Evolutionary conservation across 2,113 vertebrate genomes (phyloP), one percentile per base, ranked within the genome.

Genomic region (Riparia riparia): DNA sequence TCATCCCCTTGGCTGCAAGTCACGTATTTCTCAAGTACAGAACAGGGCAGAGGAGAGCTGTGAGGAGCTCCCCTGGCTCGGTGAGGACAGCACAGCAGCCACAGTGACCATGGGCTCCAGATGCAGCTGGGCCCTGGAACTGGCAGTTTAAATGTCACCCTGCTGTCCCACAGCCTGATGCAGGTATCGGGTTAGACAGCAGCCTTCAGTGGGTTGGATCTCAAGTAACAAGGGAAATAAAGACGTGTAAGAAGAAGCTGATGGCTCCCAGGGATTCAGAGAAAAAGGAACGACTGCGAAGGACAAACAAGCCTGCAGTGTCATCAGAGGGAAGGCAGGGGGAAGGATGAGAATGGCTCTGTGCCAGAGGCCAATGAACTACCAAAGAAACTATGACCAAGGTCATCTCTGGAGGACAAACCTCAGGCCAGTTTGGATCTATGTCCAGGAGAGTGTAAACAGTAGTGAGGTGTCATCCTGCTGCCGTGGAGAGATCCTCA

Each of bases 401-500:
- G 45, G 72, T 80, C 66, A 63, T 45, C 83, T 84, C 65, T 89
- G 56, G 82, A 87, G 42, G 68, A n/a, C 51, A 79, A 63, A 57
- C 19, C 57, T 39, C 60, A 79, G 37, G 54, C 32, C 82, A 70
- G n/a, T 34, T 50, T 74, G 84, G 74, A 96, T 92, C 96, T 91
- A 81, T 69, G 53, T 87, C 49, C 44, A 93, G 6, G 4, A 94
- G 22, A 28, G 29, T 29, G 58, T 61, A 92, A 95, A 95, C 47
- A 66, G 63, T 51, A 60, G 82, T 86, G 84, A 86, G 49, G 45
- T 93, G 49, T 63, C 89, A 92, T 93, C 51, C 63, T 82, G 86
- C 66, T 72, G 37, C 79, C 47, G 57, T 12, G 31, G 74, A 57
- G 44, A 69, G 78, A 82, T 37, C 37, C 80, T 89, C 71, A 86